Conservation (phyloP, 2,113 vertebrate genomes). For the Diadophis punctatus region DNA sequence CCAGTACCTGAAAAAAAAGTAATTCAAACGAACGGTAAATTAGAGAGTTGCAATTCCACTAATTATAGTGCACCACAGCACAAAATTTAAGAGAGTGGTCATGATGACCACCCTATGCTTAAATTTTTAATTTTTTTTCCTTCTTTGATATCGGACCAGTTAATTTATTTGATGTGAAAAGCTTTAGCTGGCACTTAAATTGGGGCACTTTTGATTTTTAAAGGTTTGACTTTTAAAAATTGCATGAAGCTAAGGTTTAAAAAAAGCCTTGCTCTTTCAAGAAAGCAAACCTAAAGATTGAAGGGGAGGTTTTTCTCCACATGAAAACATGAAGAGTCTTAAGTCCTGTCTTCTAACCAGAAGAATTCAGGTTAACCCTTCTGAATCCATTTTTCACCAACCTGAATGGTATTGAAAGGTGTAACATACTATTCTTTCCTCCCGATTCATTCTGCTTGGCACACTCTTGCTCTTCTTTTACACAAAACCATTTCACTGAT, state of each 20-base stretch:
- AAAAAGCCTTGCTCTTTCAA: not conserved
- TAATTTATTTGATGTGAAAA: not conserved
- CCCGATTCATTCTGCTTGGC: not conserved
- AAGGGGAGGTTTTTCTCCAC: not conserved
- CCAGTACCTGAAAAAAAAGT: constrained; percentile 70
- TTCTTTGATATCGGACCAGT: not conserved
- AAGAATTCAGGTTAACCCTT: not conserved
- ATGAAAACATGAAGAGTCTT: not conserved
- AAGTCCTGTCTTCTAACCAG: not conserved
- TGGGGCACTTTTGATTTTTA: not conserved
- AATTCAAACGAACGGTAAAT: not conserved
- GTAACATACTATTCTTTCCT: not conserved
- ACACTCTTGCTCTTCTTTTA: not conserved
- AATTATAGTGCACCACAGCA: not conserved
- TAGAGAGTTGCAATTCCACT: not conserved
- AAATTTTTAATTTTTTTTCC: not conserved
- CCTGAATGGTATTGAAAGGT: not conserved
- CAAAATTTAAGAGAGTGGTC: not conserved
- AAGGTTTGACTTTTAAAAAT: not conserved
- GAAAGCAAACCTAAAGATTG: not conserved
- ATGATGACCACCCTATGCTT: not conserved
- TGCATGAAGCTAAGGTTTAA: not conserved
- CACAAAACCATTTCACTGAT: not conserved
- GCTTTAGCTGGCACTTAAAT: not conserved
- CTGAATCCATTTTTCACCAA: not conserved